A percentile compares a stretch with the other conserved stretches of the same genome.
Conservation (phyloP, 2,888 invertebrate genomes). For the Tenodera sinensis region DNA sequence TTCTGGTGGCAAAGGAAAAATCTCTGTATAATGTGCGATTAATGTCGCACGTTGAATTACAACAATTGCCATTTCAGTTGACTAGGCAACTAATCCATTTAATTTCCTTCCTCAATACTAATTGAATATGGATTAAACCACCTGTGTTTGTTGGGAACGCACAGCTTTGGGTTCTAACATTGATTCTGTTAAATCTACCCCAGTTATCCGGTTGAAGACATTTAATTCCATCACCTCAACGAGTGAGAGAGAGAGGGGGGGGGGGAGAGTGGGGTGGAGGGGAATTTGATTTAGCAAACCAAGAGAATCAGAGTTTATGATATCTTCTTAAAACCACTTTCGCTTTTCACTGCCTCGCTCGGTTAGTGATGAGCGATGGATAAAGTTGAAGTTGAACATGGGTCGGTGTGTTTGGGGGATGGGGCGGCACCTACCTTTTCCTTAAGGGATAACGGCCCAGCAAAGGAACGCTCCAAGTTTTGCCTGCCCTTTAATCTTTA, state of each 20-base stretch:
- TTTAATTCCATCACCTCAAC: not conserved
- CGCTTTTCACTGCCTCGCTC: not conserved
- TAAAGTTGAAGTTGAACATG: not conserved
- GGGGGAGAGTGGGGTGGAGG: too few species aligned
- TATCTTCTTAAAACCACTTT: not conserved
- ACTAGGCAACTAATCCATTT: not conserved
- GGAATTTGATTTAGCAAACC: not conserved
- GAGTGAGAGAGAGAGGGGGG: too few species aligned
- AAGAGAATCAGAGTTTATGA: not conserved
- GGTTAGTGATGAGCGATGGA: not conserved
- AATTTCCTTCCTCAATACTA: not conserved
- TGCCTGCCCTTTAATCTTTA: conserved; percentile 16
- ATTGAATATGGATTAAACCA: not conserved
- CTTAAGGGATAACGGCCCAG: not conserved
- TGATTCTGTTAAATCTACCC: not conserved
- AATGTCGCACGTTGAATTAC: too few species aligned
- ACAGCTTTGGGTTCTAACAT: not conserved
- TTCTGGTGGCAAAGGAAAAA: too few species aligned
- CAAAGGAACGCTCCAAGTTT: not conserved
- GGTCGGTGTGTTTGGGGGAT: not conserved
- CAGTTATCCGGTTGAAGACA: not conserved
- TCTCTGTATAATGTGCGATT: too few species aligned
- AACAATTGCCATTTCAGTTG: too few species aligned
- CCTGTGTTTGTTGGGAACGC: not conserved
- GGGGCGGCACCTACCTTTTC: not conserved